Conservation (phyloP, 2,113 vertebrate genomes). For the Seriola dumerili region DNA sequence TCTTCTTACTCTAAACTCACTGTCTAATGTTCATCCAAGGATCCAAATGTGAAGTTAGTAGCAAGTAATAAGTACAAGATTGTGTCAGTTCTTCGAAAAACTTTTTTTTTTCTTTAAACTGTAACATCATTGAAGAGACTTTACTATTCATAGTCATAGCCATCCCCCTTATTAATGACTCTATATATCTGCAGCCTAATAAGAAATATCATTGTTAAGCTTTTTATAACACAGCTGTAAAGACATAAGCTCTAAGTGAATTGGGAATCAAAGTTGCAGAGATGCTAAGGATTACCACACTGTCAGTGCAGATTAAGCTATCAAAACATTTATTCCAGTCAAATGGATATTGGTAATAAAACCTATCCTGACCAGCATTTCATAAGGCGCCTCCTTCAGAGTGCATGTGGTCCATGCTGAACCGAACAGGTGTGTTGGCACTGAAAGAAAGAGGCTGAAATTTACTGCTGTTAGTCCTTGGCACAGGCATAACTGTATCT, state of each 20-base stretch:
- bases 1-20: neutral
- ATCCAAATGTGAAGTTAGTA: neutral
- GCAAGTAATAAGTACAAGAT: neutral
- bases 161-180: neutral
- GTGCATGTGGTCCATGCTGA: neutral
- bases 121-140: neutral
- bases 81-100: neutral
- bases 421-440: slow-evolving; percentile 31
- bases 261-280: slow-evolving; percentile 11
- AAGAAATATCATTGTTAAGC: slow-evolving; percentile 9
- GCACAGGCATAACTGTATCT: slow-evolving; percentile 8
- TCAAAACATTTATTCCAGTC: slow-evolving; percentile 2
- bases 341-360: slow-evolving; percentile 1
- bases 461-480: slow-evolving; percentile 19
- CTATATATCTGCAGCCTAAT: neutral
- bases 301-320: neutral
- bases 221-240: slow-evolving; percentile 2
- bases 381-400: neutral
- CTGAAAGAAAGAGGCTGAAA: slow-evolving; percentile 10
- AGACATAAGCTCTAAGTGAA: neutral
- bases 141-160: neutral
- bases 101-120: neutral
- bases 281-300: neutral
- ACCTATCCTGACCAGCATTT: neutral
- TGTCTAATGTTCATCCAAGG: neutral